Base-by-base conservation (phyloP, 2,113 vertebrate genomes). In the Vanacampus margaritifer region DNA sequence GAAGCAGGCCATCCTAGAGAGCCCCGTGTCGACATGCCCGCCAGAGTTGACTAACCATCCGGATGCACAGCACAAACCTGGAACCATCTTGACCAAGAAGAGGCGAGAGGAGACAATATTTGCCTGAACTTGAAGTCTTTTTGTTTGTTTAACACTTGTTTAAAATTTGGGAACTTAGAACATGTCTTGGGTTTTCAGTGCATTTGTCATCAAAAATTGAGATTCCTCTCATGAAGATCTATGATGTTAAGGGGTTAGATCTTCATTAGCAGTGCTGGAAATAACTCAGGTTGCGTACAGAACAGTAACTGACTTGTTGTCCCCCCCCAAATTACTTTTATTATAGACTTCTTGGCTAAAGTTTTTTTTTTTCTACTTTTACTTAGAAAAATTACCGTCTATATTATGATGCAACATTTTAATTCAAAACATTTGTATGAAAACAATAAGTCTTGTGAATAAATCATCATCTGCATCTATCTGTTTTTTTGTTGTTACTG, bases 21-120 rank as follows among this genome's bases (percentile, higher is more conserved):
- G 97, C 84, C 97, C 96, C 0, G 97, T 98, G 32, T 99, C 97
- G 24, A 95, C 92, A 13, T 99, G 97, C 51, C 96, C 96, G 0
- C 97, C 97, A 0, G 97, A 99, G 87, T 93, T 99, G 43, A 80
- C 95, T 80, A 98, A 99, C 89, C 97, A 98, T 83, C 97, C 97
- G 0, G 97, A 98, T 0, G 97, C 97, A 58, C 95, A 97, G 83
- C 97, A 99, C 92, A 99, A 99, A 36, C 96, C 97, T 0, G 97
- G 97, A 79, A 99, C 97, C 79, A 99, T 99, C 90, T 95, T 99
- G 75, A 99, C 96, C 88, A 98, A 99, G 91, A 99, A 98, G 91
- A 92, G 96, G 12, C 91, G 96, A 24, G 97, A 99, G 81, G 97
- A 99, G 86, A 99, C 97, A 72, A 99, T 98, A 87, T 98, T 98